Conservation (phyloP, 2,113 vertebrate genomes). For the Macquaria ambigua region DNA sequence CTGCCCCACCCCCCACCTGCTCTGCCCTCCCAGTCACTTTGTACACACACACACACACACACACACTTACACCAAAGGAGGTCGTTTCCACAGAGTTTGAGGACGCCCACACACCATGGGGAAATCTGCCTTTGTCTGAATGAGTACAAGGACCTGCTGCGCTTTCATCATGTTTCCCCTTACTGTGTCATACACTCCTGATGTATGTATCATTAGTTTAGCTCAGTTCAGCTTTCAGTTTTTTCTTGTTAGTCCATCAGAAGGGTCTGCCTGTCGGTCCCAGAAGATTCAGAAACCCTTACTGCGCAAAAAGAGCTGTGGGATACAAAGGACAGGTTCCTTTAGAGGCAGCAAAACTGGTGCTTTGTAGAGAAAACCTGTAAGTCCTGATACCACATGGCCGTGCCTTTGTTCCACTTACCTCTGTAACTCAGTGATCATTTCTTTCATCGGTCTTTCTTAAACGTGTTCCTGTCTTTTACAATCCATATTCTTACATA, state of each 20-base stretch:
- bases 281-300: not conserved
- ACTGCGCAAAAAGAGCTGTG: not conserved
- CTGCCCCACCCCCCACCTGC: slow-evolving; percentile 71
- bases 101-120: slow-evolving; percentile 63
- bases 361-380: not conserved
- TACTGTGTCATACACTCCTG: slow-evolving; percentile 12
- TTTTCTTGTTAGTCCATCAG: not conserved
- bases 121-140: slow-evolving; percentile 79
- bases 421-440: not conserved
- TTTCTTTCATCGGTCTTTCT: not conserved
- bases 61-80: slow-evolving; percentile 49
- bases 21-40: slow-evolving; percentile 53
- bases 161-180: slow-evolving; percentile 43
- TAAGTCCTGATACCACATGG: not conserved
- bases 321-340: no score
- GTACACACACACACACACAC: slow-evolving; percentile 23
- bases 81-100: slow-evolving; percentile 64
- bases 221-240: not conserved
- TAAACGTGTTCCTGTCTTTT: not conserved
- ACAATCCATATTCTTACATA: not conserved
- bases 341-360: not conserved
- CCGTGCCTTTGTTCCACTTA: not conserved
- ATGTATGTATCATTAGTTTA: slow-evolving; percentile 1
- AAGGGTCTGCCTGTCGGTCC: not conserved
- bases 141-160: slow-evolving; percentile 62